Evolutionary conservation across 1,140 invertebrate genomes (phyloP).

Genomic region (Bombus superbus): DNA sequence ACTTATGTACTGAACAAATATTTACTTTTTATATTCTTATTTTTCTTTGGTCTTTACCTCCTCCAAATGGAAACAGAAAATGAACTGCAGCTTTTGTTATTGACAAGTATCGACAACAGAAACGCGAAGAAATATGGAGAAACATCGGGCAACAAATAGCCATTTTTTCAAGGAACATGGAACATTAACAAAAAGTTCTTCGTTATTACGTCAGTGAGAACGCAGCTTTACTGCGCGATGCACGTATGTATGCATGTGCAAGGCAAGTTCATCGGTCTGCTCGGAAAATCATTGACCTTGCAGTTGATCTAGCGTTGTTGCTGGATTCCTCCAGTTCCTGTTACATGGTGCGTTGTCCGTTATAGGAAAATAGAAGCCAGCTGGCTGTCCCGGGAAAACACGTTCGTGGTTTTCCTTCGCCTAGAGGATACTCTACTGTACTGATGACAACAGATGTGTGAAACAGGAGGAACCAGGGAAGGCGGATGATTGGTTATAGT

Average conservation of each 20-base stretch:
- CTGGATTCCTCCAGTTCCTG: slow-evolving; percentile 45
- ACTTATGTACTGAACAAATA: too few relatives aligned
- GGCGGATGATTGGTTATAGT: not conserved
- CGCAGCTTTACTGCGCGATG: not conserved
- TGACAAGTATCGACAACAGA: too few relatives aligned
- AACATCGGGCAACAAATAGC: too few relatives aligned
- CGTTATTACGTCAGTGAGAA: not conserved
- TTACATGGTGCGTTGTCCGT: slow-evolving; percentile 41
- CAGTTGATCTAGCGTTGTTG: slow-evolving; percentile 56
- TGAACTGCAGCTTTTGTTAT: too few relatives aligned
- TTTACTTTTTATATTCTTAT: too few relatives aligned
- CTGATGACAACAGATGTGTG: not conserved
- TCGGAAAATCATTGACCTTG: slow-evolving; percentile 70
- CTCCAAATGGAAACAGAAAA: too few relatives aligned
- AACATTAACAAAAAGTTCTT: not conserved
- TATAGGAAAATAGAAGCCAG: slow-evolving; percentile 43
- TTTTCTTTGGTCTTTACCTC: too few relatives aligned
- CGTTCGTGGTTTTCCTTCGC: not conserved
- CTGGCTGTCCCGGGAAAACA: not conserved
- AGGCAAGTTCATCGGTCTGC: slow-evolving; percentile 68
- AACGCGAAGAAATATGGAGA: too few relatives aligned
- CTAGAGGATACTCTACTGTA: not conserved
- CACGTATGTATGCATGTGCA: slow-evolving; percentile 3
- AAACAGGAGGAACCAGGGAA: not conserved
- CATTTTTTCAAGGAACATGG: not conserved